phyloP scores from a whole-genome alignment of 2,888 invertebrate species.

The Tenthredo notha region DNA sequence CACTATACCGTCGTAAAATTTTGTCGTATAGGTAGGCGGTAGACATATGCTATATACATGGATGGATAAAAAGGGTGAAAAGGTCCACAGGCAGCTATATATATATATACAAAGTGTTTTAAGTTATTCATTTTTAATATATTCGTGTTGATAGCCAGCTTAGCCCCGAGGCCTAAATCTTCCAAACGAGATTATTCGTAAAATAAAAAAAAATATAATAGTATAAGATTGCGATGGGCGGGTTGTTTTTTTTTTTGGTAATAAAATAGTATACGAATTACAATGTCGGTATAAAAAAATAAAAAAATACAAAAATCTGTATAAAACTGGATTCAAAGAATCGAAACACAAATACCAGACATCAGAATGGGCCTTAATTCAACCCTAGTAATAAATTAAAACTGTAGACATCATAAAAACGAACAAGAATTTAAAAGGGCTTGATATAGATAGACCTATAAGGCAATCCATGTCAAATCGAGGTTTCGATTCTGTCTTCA shows the following conservation, averaged over 20 bases:
- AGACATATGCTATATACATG: too few species aligned
- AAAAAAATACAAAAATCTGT: neutral
- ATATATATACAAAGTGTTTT: neutral
- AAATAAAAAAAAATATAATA: conserved; percentile 12
- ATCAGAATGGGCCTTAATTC: conserved; percentile 62
- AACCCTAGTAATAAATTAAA: conserved; percentile 62
- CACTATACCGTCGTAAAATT: neutral
- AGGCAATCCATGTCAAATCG: neutral
- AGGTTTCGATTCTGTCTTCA: neutral
- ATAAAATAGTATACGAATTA: conserved; percentile 8
- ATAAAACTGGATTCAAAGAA: conserved; percentile 6
- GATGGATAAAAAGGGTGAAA: neutral
- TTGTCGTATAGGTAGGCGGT: neutral
- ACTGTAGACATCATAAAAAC: conserved; percentile 56
- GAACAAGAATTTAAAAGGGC: neutral
- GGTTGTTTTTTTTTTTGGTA: neutral
- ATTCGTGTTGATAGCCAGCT: neutral
- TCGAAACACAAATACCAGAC: conserved; percentile 19
- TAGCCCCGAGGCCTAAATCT: neutral
- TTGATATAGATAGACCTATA: neutral
- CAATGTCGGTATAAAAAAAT: conserved; percentile 15
- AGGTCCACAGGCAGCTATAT: neutral
- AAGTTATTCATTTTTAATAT: conserved; percentile 33
- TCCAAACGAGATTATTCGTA: conserved; percentile 3
- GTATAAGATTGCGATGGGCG: neutral